Evolutionary conservation across 2,888 invertebrate genomes (phyloP), one percentile per base, ranked within the genome.

Genomic region (Erebia palarica): DNA sequence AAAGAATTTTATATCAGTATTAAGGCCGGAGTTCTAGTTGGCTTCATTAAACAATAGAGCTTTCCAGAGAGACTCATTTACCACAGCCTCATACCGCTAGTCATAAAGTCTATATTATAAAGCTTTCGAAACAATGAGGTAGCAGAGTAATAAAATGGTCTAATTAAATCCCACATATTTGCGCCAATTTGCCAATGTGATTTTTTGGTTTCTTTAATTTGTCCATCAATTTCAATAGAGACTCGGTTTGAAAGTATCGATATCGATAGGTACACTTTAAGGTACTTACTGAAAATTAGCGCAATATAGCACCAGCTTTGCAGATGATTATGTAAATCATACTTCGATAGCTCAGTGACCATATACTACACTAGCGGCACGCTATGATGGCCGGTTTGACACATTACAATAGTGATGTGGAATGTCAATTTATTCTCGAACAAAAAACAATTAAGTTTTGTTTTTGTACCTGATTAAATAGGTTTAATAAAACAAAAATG

Each of bases 61-160:
- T 42, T 68, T 44, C 16, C 51, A 53, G 36, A 36, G n/a, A 16
- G 4, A 11, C 1, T 16, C 16, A 13, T 13, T 18, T n/a, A 64
- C 16, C 53, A 21, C 11, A 51, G 16, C 42, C 14, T n/a, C 59
- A 69, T 49, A 9, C 13, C 0, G 3, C 5, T 21, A 14, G 3
- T 14, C 14, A 59, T 69, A 69, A 65, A 49, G 47, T 27, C 49
- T 21, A 5, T 14, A 58, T 42, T 44, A 44, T 27, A 65, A 60
- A 65, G 13, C 65, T 49, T 55, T 65, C 21, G 47, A 65, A 68
- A 72, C 72, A 72, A 72, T 72, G 61, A 72, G 57, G 71, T 65
- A 71, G 69, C 57, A n/a, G 51, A 42, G 71, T 58, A 72, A 70
- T 72, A 69, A 69, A 69, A 72, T 63, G 69, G 60, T 63, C 18